A percentile compares a stretch with the other conserved stretches of the same genome.
Evolutionary conservation across 2,888 invertebrate genomes (phyloP).

Genomic region (Koerneria pararmatus): DNA sequence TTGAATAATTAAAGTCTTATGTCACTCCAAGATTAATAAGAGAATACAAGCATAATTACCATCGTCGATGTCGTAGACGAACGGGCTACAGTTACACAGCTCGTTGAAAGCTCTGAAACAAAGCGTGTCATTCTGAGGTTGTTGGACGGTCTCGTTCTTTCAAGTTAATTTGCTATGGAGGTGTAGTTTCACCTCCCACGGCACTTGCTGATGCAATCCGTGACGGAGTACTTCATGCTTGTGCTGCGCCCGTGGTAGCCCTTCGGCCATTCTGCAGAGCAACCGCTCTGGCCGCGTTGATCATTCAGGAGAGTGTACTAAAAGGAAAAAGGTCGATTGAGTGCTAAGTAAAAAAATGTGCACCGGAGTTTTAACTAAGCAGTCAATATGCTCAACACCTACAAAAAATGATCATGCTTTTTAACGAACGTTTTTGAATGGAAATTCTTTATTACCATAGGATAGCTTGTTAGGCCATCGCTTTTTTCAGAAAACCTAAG

Average conservation of each 20-base stretch:
- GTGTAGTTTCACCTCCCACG: neutral
- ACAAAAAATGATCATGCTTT: too few species aligned
- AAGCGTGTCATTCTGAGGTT: neutral
- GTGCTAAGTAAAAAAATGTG: too few species aligned
- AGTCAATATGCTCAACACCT: too few species aligned
- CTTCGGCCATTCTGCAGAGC: neutral
- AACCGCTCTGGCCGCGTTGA: too few species aligned
- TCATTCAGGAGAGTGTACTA: too few species aligned
- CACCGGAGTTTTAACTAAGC: too few species aligned
- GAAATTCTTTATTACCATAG: too few species aligned
- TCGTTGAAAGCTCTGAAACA: conserved; percentile 28
- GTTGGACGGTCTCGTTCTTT: neutral
- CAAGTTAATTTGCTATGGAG: neutral
- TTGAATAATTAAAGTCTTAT: too few species aligned
- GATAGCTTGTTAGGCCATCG: too few species aligned
- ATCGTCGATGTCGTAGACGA: conserved; percentile 32
- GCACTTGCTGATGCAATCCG: conserved; percentile 18
- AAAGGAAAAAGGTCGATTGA: too few species aligned
- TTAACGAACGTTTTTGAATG: too few species aligned
- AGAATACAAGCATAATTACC: conserved; percentile 19
- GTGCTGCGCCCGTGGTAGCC: conserved; percentile 18
- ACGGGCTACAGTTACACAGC: conserved; percentile 37
- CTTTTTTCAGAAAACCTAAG: too few species aligned
- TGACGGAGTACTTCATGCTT: conserved; percentile 5
- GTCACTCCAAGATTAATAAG: neutral